phyloP scores from a whole-genome alignment of 2,888 invertebrate species.

The Muschampia plurimacula region DNA sequence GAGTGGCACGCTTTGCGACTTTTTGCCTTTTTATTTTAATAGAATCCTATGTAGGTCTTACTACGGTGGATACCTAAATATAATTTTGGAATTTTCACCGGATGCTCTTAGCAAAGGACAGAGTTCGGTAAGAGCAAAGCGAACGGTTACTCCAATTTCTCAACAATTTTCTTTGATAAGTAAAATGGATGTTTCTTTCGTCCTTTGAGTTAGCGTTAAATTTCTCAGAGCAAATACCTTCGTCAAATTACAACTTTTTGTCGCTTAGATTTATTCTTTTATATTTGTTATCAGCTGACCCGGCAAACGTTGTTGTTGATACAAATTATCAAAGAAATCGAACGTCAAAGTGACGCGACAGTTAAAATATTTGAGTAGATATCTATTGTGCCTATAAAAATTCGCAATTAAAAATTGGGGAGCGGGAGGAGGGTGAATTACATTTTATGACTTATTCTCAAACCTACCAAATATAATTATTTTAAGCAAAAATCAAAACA shows the following conservation, averaged over 20 bases:
- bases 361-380: no score
- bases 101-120: neutral
- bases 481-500: no score
- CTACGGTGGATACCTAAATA: neutral
- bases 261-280: constrained; percentile 5
- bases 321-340: no score
- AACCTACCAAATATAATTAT: no score
- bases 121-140: neutral
- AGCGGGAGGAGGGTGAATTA: no score
- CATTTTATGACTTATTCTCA: no score
- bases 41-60: no score
- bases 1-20: neutral
- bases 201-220: constrained; percentile 16
- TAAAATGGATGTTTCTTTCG: constrained; percentile 17
- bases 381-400: no score
- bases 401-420: no score
- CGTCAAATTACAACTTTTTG: constrained; percentile 10
- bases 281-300: neutral
- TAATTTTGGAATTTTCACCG: neutral
- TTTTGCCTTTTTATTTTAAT: no score
- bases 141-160: constrained; percentile 19
- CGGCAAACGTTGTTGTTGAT: no score
- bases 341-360: no score
- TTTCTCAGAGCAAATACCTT: constrained; percentile 13
- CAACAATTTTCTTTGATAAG: constrained; percentile 27